Conservation (phyloP, 2,888 invertebrate genomes). For the Lacanobia wlatinum region DNA sequence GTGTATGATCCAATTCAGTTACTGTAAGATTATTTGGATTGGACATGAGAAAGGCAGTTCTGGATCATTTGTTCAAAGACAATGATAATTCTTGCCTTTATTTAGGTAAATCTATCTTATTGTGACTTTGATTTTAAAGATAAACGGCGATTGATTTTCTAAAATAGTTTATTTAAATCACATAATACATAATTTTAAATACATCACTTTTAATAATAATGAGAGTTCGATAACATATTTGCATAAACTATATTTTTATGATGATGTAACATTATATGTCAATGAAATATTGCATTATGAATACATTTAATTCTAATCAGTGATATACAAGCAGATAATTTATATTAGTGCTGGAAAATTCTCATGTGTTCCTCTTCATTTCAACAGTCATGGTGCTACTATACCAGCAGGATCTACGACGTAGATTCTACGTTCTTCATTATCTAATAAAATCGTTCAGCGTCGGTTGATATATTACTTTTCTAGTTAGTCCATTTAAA, state of each 20-base stretch:
- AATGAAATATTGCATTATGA: conserved; percentile 57
- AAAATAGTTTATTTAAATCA: conserved; percentile 76
- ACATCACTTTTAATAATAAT: conserved; percentile 61
- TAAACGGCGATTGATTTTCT: conserved; percentile 34
- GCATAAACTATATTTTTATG: conserved; percentile 66
- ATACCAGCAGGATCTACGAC: conserved; percentile 24
- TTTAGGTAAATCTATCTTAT: no score
- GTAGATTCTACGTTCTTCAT: conserved; percentile 15
- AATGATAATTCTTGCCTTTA: no score
- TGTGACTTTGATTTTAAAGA: no score
- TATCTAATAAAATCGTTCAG: conserved; percentile 26
- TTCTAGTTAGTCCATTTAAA: conserved; percentile 31
- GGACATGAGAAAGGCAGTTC: no score
- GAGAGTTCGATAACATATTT: conserved; percentile 63
- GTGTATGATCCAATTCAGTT: no score
- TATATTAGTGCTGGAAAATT: conserved; percentile 51
- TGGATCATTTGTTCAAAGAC: no score
- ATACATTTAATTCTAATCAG: conserved; percentile 51
- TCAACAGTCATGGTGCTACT: conserved; percentile 25
- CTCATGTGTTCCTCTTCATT: conserved; percentile 40
- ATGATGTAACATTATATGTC: conserved; percentile 65
- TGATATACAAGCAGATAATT: conserved; percentile 57
- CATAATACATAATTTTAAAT: conserved; percentile 68
- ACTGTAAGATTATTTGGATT: no score
- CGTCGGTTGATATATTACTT: conserved; percentile 28